A percentile compares a stretch with the other conserved stretches of the same genome.
These are phyloP conservation scores for Synanthedon tipuliformis DNA, from an alignment of 2,888 invertebrate genomes.

Conservation along the genomic window DNA sequence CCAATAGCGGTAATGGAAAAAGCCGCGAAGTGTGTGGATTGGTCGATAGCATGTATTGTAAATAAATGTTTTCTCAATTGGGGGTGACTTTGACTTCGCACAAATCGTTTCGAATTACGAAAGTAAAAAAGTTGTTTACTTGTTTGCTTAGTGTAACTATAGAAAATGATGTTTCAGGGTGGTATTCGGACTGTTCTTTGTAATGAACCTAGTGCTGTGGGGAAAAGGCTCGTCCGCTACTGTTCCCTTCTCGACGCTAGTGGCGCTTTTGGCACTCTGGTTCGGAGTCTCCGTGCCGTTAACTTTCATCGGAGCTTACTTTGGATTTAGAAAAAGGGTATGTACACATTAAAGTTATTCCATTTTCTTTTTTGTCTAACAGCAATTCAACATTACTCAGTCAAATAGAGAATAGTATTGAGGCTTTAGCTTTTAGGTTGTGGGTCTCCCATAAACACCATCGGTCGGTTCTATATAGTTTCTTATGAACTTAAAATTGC, in stretches of 20 bases:
- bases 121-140: neutral
- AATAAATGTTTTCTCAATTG: no score
- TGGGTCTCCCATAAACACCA: no score
- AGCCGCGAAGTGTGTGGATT: no score
- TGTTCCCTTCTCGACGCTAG: constrained; percentile 94
- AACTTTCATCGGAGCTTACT: constrained; percentile 97
- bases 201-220: constrained; percentile 97
- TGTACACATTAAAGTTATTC: constrained; percentile 22
- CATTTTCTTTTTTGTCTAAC: no score
- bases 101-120: neutral
- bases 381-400: no score
- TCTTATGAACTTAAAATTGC: neutral
- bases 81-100: neutral
- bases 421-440: no score
- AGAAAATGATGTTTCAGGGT: constrained; percentile 70
- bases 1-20: no score
- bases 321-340: constrained; percentile 97
- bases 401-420: no score
- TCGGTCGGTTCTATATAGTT: neutral
- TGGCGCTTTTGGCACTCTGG: constrained; percentile 96
- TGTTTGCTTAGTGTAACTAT: constrained; percentile 8
- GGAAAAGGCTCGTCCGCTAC: constrained; percentile 95
- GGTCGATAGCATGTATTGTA: no score
- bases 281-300: constrained; percentile 98
- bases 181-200: constrained; percentile 96